Percentiles rank a stretch among this genome's conserved stretches.
Conservation (phyloP, 1,140 invertebrate genomes). For the Platorchestia sp. region DNA sequence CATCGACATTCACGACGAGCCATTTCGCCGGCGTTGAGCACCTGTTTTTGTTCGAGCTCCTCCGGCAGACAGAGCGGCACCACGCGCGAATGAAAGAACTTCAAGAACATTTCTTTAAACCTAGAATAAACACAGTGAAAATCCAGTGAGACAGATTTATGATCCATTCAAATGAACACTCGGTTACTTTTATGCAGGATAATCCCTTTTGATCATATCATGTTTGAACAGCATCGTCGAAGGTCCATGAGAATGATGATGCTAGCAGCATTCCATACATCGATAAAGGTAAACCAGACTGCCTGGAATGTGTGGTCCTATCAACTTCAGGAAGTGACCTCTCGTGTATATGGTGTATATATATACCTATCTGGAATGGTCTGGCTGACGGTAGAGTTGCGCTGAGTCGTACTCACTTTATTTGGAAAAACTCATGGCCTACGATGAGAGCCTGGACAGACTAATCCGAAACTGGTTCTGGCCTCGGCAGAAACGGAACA, state of each 20-base stretch:
- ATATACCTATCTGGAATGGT: background rate
- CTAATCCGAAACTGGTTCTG: background rate
- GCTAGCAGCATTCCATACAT: background rate
- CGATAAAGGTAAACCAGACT: background rate
- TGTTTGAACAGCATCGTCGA: background rate
- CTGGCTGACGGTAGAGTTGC: background rate
- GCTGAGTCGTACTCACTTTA: background rate
- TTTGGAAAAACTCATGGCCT: background rate
- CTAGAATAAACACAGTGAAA: background rate
- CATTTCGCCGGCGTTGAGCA: background rate
- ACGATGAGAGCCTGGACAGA: background rate
- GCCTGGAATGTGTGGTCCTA: background rate
- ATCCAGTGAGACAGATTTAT: background rate
- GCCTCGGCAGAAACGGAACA: background rate
- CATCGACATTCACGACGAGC: slow-evolving; percentile 37
- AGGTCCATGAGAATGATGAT: background rate
- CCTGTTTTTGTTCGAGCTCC: background rate
- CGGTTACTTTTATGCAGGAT: background rate
- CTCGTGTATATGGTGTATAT: background rate
- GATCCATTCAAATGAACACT: background rate
- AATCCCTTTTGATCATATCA: background rate
- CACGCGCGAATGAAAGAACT: background rate
- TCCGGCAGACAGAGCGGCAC: background rate
- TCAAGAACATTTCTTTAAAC: background rate
- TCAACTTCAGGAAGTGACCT: background rate